Base-by-base conservation (phyloP, 2,113 vertebrate species). In the Verasper variegatus region DNA sequence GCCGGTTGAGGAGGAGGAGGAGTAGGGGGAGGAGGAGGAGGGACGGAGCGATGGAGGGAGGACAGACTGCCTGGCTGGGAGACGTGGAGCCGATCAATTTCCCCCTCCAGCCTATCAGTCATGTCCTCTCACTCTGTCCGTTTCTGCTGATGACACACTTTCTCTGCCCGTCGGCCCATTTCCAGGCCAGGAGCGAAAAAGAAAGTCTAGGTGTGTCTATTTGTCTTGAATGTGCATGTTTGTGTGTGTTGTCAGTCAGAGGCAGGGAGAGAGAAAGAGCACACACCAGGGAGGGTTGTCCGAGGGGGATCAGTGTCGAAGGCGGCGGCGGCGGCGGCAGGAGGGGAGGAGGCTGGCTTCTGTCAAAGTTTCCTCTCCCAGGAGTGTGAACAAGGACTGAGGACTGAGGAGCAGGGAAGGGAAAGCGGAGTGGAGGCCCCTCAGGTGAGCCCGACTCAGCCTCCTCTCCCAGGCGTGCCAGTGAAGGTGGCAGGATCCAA, bases 391-490 rank as follows among this genome's bases (percentile, higher is more conserved):
- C 45, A 45, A 78, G 78, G 63, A 68, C 78, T 49, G 37, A 83
- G 78, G 66, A 68, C 78, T 42, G 31, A 83, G 80, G 76, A 72
- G 83, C 54, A 26, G 54, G 65, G 76, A 47, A 70, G 60, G 23
- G 80, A 23, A 42, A 45, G 27, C 62, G 3, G 81, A 81, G 80
- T 61, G 73, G 55, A 49, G 82, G 80, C 84, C 88, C 88, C 86
- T 83, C 90, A 93, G 92, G 90, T 95, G 94, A 96, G 95, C 93
- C 94, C 95, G 94, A 90, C 96, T 94, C 96, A 95, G 95, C 95
- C 95, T 92, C 96, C 95, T 95, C 96, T 95, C 95, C 93, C 95
- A 91, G 82, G 90, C 94, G 95, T 96, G 95, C 94, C 96, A 94
- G 93, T 31, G 71, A 49, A 94, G 93, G 93, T 95, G 96, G 92